A percentile compares a stretch with the other conserved stretches of the same genome.
Evolutionary conservation across 2,888 invertebrate genomes (phyloP).

Genomic region (Thereva nobilitata): DNA sequence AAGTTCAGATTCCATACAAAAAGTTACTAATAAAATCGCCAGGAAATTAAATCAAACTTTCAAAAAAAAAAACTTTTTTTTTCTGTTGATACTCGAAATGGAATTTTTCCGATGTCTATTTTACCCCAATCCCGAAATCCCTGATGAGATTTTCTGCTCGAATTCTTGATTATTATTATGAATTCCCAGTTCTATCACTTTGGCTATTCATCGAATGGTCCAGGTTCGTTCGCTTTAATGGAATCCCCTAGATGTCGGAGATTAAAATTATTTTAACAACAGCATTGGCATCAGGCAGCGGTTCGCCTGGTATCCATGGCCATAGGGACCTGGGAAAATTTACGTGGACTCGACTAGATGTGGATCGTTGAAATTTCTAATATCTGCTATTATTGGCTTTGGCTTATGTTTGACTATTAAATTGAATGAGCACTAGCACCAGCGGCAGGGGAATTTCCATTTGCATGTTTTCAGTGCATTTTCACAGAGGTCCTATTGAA

Average conservation of each 20-base stretch:
- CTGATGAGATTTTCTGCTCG: too few species aligned
- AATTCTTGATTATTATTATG: too few species aligned
- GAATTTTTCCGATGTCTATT: too few species aligned
- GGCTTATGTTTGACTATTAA: conserved; percentile 24
- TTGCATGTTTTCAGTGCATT: conserved; percentile 29
- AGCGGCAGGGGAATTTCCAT: conserved; percentile 14
- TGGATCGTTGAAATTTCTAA: conserved; percentile 14
- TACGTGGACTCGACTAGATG: conserved; percentile 13
- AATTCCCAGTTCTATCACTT: conserved; percentile 1
- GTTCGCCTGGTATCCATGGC: too few species aligned
- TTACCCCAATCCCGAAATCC: too few species aligned
- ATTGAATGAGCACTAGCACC: conserved; percentile 20
- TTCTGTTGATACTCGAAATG: too few species aligned
- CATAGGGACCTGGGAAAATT: background rate
- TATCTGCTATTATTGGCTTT: conserved; percentile 24
- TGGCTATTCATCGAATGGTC: conserved; percentile 1
- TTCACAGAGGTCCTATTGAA: conserved; percentile 10
- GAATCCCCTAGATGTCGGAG: conserved; percentile 1
- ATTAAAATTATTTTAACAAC: conserved; percentile 28
- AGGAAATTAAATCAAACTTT: too few species aligned
- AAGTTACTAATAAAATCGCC: too few species aligned
- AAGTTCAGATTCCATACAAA: too few species aligned
- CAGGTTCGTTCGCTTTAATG: background rate
- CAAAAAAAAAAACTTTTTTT: too few species aligned
- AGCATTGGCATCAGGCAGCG: background rate